Conservation (phyloP, 1,140 invertebrate genomes). For the Scylla paramamosain region DNA sequence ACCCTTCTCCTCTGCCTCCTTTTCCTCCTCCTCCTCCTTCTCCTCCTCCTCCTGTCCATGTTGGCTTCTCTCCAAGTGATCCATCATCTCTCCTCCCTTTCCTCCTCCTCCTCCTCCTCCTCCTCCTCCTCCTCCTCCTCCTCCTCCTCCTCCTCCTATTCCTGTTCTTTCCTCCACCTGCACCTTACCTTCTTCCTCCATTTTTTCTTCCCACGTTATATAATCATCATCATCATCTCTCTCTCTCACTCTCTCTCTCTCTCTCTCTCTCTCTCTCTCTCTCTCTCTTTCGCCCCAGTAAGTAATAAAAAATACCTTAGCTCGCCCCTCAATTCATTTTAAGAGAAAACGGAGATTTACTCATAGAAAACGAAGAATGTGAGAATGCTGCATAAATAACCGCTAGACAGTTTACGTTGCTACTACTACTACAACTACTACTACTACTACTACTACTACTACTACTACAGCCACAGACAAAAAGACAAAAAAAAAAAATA, state of each 20-base stretch:
- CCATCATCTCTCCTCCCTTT: not conserved
- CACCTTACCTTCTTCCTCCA: too few relatives aligned
- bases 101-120: not conserved
- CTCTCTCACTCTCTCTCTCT: not conserved
- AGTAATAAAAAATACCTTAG: too few relatives aligned
- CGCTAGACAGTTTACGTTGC: not conserved
- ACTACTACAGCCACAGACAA: not conserved
- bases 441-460: conserved; percentile 23
- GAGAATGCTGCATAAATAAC: too few relatives aligned
- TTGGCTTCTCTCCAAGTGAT: conserved; percentile 21
- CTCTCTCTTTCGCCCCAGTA: too few relatives aligned
- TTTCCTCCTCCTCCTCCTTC: not conserved
- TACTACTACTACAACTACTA: not conserved
- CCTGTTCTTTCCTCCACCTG: not conserved
- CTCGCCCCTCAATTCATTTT: too few relatives aligned
- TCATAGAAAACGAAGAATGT: too few relatives aligned
- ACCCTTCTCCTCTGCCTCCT: too few relatives aligned
- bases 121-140: not conserved
- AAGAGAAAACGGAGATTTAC: too few relatives aligned
- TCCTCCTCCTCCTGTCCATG: not conserved
- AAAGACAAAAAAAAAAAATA: too few relatives aligned
- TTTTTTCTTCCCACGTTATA: too few relatives aligned
- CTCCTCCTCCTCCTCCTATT: not conserved
- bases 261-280: not conserved
- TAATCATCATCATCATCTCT: not conserved